Base-by-base conservation (phyloP, 2,888 invertebrate species). In the Netelia melanura region DNA sequence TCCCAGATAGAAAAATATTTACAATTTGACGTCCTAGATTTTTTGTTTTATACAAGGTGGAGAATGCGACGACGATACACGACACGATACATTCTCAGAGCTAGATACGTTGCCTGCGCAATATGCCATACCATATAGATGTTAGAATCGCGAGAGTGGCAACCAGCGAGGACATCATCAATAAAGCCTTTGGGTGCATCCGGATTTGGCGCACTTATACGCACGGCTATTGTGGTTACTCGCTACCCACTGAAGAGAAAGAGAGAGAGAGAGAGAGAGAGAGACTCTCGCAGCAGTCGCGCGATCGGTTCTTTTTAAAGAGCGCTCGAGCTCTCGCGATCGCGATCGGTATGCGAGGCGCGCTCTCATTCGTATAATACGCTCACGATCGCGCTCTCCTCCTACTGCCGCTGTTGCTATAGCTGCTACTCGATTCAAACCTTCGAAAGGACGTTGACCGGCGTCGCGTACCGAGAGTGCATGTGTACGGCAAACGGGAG, bases 361-460 rank as follows among this genome's bases (percentile, higher is more conserved):
- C 88, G 89, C 88, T 88, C 87, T 87, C 89, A 87, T 87, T 89
- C 86, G 88, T 88, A 88, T 89, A 86, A 88, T 89, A 74, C 89
- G 87, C 78, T 84, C 84, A 88, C 89, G 90, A 90, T 91, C 88
- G 79, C 78, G 30, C 79, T 79, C 83, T 56, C 78, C 83, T 61
- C 85, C 64, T 72, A 5, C 75, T 65, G 81, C 79, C 17, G 62
- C 68, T 78, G 67, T 68, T 68, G 77, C 76, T 80, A 54, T 44
- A 30, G 68, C 72, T 78, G 58, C 44, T 79, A 80, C 82, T 88
- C 83, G 83, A 86, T 86, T 83, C 90, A 88, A 92, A 91, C 91
- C 91, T 92, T 91, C 92, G 90, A 91, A 89, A 91, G 92, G 91
- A 91, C 92, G 89, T 92, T 92, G 92, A 92, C 92, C 91, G 90